Conservation (phyloP, 2,888 invertebrate species). For the Lasioglossum oenotherae region DNA sequence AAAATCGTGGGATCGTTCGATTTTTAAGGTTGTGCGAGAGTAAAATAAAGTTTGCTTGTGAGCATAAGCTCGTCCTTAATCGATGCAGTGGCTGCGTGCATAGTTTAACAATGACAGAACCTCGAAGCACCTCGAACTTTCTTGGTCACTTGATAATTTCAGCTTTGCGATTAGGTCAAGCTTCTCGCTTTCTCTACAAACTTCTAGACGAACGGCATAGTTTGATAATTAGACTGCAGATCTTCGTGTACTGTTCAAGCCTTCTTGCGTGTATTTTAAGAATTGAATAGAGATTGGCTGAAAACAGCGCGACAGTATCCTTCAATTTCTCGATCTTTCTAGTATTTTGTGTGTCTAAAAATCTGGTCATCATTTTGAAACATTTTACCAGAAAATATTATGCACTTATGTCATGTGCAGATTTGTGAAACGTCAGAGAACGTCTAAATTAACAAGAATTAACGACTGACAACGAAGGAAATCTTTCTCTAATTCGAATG, state of each 20-base stretch:
- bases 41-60: not conserved
- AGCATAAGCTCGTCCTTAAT: not conserved
- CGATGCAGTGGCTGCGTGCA: not conserved
- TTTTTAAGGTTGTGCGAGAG: not conserved
- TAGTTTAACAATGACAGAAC: not conserved
- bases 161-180: not conserved
- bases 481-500: not conserved
- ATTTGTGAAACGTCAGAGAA: no score
- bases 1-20: not conserved
- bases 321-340: no score
- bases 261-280: not conserved
- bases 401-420: no score
- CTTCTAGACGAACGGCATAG: not conserved
- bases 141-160: not conserved
- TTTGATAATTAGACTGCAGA: not conserved
- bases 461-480: no score
- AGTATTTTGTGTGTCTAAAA: no score
- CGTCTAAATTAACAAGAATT: no score
- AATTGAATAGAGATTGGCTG: not conserved
- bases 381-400: no score
- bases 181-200: not conserved
- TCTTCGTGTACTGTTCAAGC: not conserved
- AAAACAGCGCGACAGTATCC: no score
- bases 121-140: slow-evolving; percentile 1
- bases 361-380: no score